phyloP scores from a whole-genome alignment of 2,113 vertebrate species.

The Eulemur rufifrons region DNA sequence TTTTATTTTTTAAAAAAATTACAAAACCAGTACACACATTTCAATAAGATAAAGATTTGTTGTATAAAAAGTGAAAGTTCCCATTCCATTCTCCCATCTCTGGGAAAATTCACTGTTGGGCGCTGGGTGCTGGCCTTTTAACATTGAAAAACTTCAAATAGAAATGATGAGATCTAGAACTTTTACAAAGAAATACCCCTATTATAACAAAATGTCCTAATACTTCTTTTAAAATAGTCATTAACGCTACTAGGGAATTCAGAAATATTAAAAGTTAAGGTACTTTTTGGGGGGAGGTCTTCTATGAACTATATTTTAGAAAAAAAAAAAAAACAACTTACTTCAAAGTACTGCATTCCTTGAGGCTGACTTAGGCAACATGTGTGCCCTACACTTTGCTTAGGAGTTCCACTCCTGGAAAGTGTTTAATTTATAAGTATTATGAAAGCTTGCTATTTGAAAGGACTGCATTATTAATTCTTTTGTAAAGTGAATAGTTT shows the following conservation, averaged over 20 bases:
- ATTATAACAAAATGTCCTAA: background rate
- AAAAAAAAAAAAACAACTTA: slow-evolving; percentile 24
- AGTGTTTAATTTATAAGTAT: slow-evolving; percentile 31
- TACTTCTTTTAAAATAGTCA: slow-evolving; percentile 8
- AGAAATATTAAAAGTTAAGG: slow-evolving; percentile 21
- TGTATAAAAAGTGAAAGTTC: slow-evolving; percentile 1
- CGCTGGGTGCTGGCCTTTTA: background rate
- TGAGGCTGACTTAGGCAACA: background rate
- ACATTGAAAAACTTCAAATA: background rate
- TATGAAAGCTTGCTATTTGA: slow-evolving; percentile 29
- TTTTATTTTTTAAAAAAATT: background rate
- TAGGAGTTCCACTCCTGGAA: slow-evolving; percentile 12
- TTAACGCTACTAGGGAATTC: background rate
- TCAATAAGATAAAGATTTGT: slow-evolving; percentile 10
- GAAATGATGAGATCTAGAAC: slow-evolving; percentile 12
- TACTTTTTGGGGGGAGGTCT: background rate
- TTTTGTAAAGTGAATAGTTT: slow-evolving; percentile 23
- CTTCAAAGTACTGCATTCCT: background rate
- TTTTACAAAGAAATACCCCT: slow-evolving; percentile 27
- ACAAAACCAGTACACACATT: slow-evolving; percentile 36
- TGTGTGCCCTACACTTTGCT: background rate
- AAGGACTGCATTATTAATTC: background rate
- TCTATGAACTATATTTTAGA: background rate
- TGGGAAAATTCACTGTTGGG: background rate
- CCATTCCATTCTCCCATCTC: background rate